A percentile compares a stretch with the other conserved stretches of the same genome.
Evolutionary conservation across 64 coral and sea anemone species (phyloP).

Genomic region (Cladopsammia gracilis): DNA sequence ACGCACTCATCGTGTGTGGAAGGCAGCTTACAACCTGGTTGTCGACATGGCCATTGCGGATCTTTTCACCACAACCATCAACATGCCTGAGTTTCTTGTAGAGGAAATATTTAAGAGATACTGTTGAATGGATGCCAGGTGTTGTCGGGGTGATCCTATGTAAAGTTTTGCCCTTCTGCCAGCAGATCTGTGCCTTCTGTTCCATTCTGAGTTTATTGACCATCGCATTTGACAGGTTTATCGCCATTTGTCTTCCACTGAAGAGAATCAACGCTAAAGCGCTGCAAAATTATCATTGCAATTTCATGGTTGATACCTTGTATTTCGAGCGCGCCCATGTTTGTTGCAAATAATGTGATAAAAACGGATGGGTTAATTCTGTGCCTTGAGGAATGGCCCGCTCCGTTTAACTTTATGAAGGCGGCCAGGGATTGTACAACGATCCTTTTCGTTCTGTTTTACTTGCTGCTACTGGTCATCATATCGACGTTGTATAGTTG

Average conservation of each 20-base stretch:
- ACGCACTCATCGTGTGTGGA: not conserved
- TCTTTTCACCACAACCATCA: slow-evolving; percentile 16
- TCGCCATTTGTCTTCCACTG: slow-evolving; percentile 42
- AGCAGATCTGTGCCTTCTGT: slow-evolving; percentile 34
- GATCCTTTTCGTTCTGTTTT: slow-evolving; percentile 39
- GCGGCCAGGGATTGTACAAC: slow-evolving; percentile 36
- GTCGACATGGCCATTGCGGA: slow-evolving; percentile 28
- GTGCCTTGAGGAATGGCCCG: slow-evolving; percentile 70
- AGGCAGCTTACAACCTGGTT: not conserved
- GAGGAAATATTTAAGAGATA: not conserved
- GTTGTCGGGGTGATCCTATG: slow-evolving; percentile 31
- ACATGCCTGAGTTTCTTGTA: slow-evolving; percentile 12
- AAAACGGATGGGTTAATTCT: not conserved
- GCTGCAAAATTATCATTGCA: slow-evolving; percentile 35
- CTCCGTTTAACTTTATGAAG: slow-evolving; percentile 7
- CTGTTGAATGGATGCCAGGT: slow-evolving; percentile 25
- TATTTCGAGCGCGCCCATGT: slow-evolving; percentile 15
- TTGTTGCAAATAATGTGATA: slow-evolving; percentile 43
- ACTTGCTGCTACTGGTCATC: not conserved
- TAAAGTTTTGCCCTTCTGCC: slow-evolving; percentile 54
- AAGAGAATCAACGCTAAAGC: not conserved
- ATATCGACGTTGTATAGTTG: slow-evolving; percentile 34
- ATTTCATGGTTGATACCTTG: slow-evolving; percentile 40
- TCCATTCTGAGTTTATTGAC: slow-evolving; percentile 43
- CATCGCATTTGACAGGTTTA: slow-evolving; percentile 58